Evolutionary conservation across 1,140 invertebrate genomes (phyloP), one percentile per base, ranked within the genome.

Genomic region (Acromyrmex charruanus): DNA sequence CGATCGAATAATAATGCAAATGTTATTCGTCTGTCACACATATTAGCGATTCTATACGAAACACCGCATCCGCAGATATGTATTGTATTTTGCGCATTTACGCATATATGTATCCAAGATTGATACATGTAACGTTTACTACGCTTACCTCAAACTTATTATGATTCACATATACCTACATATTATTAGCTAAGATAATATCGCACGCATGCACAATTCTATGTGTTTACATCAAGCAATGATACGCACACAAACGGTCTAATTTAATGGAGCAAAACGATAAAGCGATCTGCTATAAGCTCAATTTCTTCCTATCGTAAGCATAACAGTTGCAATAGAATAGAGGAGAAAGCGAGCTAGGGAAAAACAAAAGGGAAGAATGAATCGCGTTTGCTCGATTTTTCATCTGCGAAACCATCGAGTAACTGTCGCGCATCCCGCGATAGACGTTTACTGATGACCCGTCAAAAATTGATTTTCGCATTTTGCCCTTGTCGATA

Each of bases 381-480:
- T 18, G 18, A 35, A 44, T 39, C 59, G 55, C 28, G 77, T 81
- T 85, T 51, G 65, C 68, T 58, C 58, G 25, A 68, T 85, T 74
- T 85, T 74, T 89, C 59, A 51, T 74, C 71, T 28, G 51, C 58
- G 49, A 61, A 25, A 69, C 35, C 63, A 82, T 69, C 71, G 72
- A 80, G 82, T 61, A 89, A 85, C 69, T 87, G 84, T 81, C 89
- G 84, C 39, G 55, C 44, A 55, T 65, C 58, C 18, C 25, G 21
- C 77, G 81, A 88, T 77, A 74, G 89, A 91, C 89, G 77, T 85
- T 88, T 61, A 77, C 85, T 61, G 61, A 89, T 82, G 85, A 86
- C 69, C 69, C 86, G 89, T 90, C 84, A 89, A 91, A 91, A 91
- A 91, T 89, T 91, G 85, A 90, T 89, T 89, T 87, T 81, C 85